A percentile compares a stretch with the other conserved stretches of the same genome.
These are phyloP conservation scores for Scarus forsteni DNA, from an alignment of 2,797 vertebrate genomes.

Conservation along the genomic window DNA sequence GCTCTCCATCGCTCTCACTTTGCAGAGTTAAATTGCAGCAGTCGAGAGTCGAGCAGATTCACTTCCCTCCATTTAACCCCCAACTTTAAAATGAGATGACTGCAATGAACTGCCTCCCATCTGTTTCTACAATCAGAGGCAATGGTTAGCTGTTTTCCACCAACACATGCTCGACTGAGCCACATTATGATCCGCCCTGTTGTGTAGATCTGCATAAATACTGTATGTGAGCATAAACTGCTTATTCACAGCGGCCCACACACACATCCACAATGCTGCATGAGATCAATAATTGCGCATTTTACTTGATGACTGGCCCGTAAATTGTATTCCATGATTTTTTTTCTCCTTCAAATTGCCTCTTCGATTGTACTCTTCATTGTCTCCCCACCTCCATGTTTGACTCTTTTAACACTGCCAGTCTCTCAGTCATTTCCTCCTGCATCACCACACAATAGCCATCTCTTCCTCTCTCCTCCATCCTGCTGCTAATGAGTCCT, in stretches of 20 bases:
- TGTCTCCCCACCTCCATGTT: conserved; percentile 15
- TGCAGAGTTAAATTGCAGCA: conserved; percentile 29
- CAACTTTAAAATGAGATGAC: conserved; percentile 42
- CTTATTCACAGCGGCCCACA: not conserved
- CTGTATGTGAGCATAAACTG: conserved; percentile 6
- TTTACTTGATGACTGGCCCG: conserved; percentile 12
- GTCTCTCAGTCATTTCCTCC: not conserved
- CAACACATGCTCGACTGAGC: conserved; percentile 29
- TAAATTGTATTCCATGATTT: conserved; percentile 4
- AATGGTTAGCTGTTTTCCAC: conserved; percentile 21
- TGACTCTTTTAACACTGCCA: conserved; percentile 17
- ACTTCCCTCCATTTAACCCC: conserved; percentile 36
- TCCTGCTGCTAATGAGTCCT: conserved; percentile 64
- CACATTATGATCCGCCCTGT: conserved; percentile 12
- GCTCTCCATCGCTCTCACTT: conserved; percentile 32
- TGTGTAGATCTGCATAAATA: conserved; percentile 7
- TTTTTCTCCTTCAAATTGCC: not conserved
- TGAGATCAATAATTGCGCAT: conserved; percentile 12
- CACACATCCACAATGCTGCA: not conserved
- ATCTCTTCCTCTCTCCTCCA: conserved; percentile 24
- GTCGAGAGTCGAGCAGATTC: conserved; percentile 7
- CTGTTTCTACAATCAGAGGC: conserved; percentile 27
- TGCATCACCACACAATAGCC: conserved; percentile 11
- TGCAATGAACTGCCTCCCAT: not conserved
- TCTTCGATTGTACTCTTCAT: not conserved